phyloP scores from a whole-genome alignment of 2,113 vertebrate genomes.

The Deroptyus accipitrinus region DNA sequence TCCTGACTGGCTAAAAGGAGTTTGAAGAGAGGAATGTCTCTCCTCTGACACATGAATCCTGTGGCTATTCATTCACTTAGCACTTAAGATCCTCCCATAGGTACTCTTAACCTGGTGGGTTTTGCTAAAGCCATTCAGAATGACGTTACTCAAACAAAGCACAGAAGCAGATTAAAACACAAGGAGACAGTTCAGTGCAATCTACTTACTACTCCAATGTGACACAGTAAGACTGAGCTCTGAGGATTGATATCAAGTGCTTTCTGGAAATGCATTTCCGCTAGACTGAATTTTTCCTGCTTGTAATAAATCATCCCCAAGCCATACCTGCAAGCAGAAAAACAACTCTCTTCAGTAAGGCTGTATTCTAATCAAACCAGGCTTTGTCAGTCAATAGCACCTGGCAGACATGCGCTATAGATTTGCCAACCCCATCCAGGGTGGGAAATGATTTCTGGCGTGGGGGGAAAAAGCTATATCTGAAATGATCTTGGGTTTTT shows the following conservation, averaged over 20 bases:
- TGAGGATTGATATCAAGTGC: conserved; percentile 98
- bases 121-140: not conserved
- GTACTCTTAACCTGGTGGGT: not conserved
- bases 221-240: conserved; percentile 96
- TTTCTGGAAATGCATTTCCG: conserved; percentile 99
- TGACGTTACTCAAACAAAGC: not conserved
- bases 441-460: not conserved
- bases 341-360: not conserved
- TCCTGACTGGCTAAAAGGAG: not conserved
- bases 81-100: not conserved
- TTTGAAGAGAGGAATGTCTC: not conserved
- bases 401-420: not conserved
- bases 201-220: conserved; percentile 94
- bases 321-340: conserved; percentile 86
- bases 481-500: not conserved
- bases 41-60: not conserved
- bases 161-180: not conserved
- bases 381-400: not conserved
- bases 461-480: not conserved
- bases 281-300: conserved; percentile 97
- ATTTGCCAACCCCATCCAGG: not conserved
- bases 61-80: not conserved
- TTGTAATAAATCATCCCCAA: conserved; percentile 99
- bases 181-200: not conserved
- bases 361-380: not conserved